Evolutionary conservation across 2,113 vertebrate species (phyloP), one percentile per base, ranked within the genome.

Genomic region (Alosa alosa): DNA sequence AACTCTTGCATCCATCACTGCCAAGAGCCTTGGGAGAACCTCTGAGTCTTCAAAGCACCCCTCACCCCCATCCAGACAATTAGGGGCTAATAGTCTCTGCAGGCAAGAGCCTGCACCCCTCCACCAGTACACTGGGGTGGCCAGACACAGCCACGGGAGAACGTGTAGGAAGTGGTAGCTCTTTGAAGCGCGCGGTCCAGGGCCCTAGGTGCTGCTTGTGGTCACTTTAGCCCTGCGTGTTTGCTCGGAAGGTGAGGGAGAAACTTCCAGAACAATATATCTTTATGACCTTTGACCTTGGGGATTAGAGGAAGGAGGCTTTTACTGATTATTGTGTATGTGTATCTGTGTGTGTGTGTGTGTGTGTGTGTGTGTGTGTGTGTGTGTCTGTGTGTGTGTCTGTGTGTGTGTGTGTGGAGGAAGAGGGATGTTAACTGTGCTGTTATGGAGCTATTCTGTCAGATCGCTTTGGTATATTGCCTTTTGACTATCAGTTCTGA

Each of bases 81-180:
- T 96, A 96, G 94, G 64, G 91, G 92, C 93, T 96, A 95, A 96
- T 93, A 95, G 95, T 94, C 89, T 94, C 95, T 94, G 86, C 90
- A 64, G 95, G 95, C 90, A 18, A 92, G 90, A 45, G 46, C 87
- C 85, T 82, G 86, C 81, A 84, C 84, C 86, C 82, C 86, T 90
- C 89, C 86, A 90, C 83, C 82, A 0, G 0, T 45, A 49, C 57
- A 78, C 86, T 88, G 88, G 88, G 88, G 89, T 88, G 87, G 89
- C 84, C 90, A 49, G 47, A 13, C 47, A 88, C 88, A 90, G 90
- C 90, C 91, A 84, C 39, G 94, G 91, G 4, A 41, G 91, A 91
- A 93, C 91, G 86, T 88, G 87, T 89, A 89, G 92, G 92, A 93
- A 94, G 93, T 88, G 87, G 90, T 88, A 39, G 83, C 81, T 88